Conservation (phyloP, 2,888 invertebrate species). For the Malacosoma neustria region DNA sequence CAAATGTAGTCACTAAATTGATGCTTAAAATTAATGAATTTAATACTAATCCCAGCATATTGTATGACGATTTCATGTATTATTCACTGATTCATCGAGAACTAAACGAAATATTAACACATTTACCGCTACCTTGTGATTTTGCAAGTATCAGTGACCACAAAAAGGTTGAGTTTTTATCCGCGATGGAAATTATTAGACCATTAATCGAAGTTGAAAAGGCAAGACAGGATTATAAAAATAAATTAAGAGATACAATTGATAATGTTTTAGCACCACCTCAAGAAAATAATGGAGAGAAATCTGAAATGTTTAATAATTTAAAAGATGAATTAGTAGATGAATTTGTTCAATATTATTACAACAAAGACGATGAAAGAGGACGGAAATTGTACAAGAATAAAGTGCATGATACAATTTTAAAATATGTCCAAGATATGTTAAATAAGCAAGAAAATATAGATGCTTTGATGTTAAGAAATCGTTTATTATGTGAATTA, state of each 20-base stretch:
- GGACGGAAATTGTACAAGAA: slow-evolving; percentile 25
- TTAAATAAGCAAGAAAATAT: slow-evolving; percentile 7
- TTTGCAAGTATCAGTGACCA: slow-evolving; percentile 20
- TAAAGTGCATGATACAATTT: slow-evolving; percentile 26
- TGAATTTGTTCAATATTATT: slow-evolving; percentile 32
- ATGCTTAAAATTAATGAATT: slow-evolving; percentile 41
- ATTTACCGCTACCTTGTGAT: slow-evolving; percentile 23
- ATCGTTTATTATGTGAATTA: slow-evolving; percentile 42
- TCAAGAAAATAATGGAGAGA: slow-evolving; percentile 12
- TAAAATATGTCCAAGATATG: slow-evolving; percentile 19
- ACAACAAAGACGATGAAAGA: slow-evolving; percentile 26
- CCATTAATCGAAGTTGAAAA: slow-evolving; percentile 32
- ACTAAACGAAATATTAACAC: slow-evolving; percentile 26
- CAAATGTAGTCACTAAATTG: slow-evolving; percentile 32
- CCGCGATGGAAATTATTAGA: slow-evolving; percentile 27
- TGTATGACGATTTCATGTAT: slow-evolving; percentile 32
- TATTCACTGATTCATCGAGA: slow-evolving; percentile 30
- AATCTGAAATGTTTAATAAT: slow-evolving; percentile 17
- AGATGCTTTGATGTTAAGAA: slow-evolving; percentile 27
- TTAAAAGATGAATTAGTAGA: slow-evolving; percentile 37
- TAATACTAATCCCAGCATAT: slow-evolving; percentile 29
- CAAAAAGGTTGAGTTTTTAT: slow-evolving; percentile 27
- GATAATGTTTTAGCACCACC: slow-evolving; percentile 24
- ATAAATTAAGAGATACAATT: slow-evolving; percentile 30
- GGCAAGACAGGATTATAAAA: slow-evolving; percentile 29